A percentile compares a stretch with the other conserved stretches of the same genome.
phyloP scores from a whole-genome alignment of 2,797 vertebrate species.

The Argyrosomus regius region DNA sequence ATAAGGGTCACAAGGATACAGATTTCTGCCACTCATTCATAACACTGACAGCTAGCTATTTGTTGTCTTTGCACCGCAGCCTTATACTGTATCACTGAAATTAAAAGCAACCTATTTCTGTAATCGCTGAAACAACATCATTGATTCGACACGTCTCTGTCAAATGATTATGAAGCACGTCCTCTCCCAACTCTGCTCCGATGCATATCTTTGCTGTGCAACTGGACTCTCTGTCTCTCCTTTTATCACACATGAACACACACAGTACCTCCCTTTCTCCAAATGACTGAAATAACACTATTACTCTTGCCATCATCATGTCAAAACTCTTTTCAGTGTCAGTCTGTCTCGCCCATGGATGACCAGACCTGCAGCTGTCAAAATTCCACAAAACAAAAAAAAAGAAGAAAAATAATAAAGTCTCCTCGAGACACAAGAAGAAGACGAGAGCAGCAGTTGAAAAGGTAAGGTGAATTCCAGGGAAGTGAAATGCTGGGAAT shows the following conservation, averaged over 20 bases:
- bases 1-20: not conserved
- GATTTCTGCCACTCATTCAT: slow-evolving; percentile 34
- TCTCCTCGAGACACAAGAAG: slow-evolving; percentile 31
- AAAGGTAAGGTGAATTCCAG: slow-evolving; percentile 72
- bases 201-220: slow-evolving; percentile 51
- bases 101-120: slow-evolving; percentile 39
- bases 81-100: slow-evolving; percentile 42
- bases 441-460: slow-evolving; percentile 37
- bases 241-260: slow-evolving; percentile 16
- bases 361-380: slow-evolving; percentile 78
- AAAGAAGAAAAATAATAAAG: slow-evolving; percentile 52
- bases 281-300: slow-evolving; percentile 81
- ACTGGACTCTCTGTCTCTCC: slow-evolving; percentile 49
- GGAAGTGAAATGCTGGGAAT: slow-evolving; percentile 61
- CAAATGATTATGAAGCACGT: slow-evolving; percentile 52
- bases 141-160: slow-evolving; percentile 61
- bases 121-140: slow-evolving; percentile 66
- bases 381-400: slow-evolving; percentile 55
- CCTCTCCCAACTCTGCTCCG: slow-evolving; percentile 50
- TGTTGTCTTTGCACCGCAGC: slow-evolving; percentile 54
- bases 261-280: slow-evolving; percentile 58
- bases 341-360: slow-evolving; percentile 65
- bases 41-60: slow-evolving; percentile 19
- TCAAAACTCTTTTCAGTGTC: slow-evolving; percentile 72
- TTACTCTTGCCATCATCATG: slow-evolving; percentile 75